Percentiles rank a stretch among this genome's conserved stretches.
Evolutionary conservation across 2,888 invertebrate genomes (phyloP).

Genomic region (Allacma fusca): DNA sequence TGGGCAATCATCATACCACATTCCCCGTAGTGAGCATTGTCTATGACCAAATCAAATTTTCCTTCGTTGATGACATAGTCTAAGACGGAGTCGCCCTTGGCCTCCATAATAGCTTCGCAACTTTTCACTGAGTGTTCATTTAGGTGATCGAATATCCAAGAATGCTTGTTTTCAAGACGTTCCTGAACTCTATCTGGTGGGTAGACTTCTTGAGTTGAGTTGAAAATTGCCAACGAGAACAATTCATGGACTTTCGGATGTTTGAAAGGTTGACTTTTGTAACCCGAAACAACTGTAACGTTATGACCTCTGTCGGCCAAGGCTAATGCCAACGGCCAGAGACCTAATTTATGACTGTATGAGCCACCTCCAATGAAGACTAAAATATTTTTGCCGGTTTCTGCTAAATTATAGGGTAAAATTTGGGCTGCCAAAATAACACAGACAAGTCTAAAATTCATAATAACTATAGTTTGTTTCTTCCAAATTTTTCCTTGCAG

Average conservation of each 20-base stretch:
- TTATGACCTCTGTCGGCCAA: constrained; percentile 36
- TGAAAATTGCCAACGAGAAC: constrained; percentile 26
- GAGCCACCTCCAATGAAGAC: constrained; percentile 29
- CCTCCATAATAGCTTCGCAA: constrained; percentile 31
- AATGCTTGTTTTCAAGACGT: constrained; percentile 24
- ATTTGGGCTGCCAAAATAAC: no score
- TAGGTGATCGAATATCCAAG: constrained; percentile 23
- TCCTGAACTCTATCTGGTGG: constrained; percentile 19
- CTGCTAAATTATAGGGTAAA: no score
- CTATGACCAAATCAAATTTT: constrained; percentile 48
- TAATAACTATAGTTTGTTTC: no score
- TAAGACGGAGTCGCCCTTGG: constrained; percentile 14
- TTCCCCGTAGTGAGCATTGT: constrained; percentile 48
- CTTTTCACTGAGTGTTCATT: constrained; percentile 39
- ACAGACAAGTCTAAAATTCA: no score
- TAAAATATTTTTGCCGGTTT: constrained; percentile 33
- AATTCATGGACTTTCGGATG: constrained; percentile 42
- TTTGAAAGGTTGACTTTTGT: not conserved
- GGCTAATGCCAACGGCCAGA: constrained; percentile 35
- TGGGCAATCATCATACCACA: constrained; percentile 50
- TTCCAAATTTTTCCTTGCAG: no score
- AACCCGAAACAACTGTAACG: constrained; percentile 23
- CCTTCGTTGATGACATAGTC: constrained; percentile 27
- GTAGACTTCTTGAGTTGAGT: not conserved
- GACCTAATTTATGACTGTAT: constrained; percentile 30